Base-by-base conservation (phyloP, 2,113 vertebrate species). In the Rutilus rutilus region DNA sequence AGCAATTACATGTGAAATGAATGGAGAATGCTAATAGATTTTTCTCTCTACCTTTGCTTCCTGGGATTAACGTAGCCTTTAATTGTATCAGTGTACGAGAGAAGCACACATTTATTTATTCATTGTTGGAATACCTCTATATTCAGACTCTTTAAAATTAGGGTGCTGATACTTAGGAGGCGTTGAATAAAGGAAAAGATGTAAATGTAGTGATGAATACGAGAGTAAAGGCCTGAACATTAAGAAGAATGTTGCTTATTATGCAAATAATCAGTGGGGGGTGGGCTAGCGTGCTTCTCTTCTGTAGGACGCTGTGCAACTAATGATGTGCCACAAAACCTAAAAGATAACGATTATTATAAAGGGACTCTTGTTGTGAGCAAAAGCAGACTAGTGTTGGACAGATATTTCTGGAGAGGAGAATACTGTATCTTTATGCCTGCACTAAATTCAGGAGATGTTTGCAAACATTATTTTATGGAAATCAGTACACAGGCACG, bases 341-440 rank as follows among this genome's bases (percentile, higher is more conserved):
- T 79, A 76, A 87, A 85, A 88, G 86, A 87, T 88, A 89, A 78
- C 42, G 77, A 85, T 89, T 88, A 88, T 87, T 73, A 82, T 82
- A 86, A 89, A 85, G 42, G 59, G 30, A 76, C 62, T 74, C 87
- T 83, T 78, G 73, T 78, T 88, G 83, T 71, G 45, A 87, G 57
- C 75, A 83, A 69, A 85, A 85, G 50, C 67, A 23, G 65, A 78
- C 14, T 57, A 59, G 82, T 50, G 10, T 54, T 54, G 36, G 47
- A 30, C 11, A 45, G 65, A 59, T 14, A 50, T 71, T 84, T 69
- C 47, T 33, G 14, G 27, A 60, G 11, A 50, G 65, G n/a, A 12
- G 15, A 62, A 30, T 77, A 52, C 30, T 42, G n/a, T 65, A 62
- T 30, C 67, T 52, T 45, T 50, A 3, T 79, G 17, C 14, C 57